Base-by-base conservation (phyloP, 2,888 invertebrate species). In the Phengaris alcon region DNA sequence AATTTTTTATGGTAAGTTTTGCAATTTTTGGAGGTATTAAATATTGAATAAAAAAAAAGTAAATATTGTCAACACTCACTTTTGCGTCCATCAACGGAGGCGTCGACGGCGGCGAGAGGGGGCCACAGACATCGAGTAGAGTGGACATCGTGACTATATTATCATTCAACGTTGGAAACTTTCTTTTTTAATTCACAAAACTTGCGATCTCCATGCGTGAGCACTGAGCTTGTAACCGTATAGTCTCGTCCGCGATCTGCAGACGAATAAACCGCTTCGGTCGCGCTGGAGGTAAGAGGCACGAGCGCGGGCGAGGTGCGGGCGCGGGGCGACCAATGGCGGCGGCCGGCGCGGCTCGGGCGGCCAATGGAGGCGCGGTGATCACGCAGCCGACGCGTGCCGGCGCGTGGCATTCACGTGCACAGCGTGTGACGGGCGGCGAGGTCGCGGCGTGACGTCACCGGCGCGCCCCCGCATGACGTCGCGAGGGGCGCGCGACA, bases 351-450 rank as follows among this genome's bases (percentile, higher is more conserved):
- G 95, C 96, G 97, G 93, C 95, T 86, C 87, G 79, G 81, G 80
- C 84, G 85, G 83, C 96, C 96, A 96, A 96, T 96, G 85, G 85
- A 84, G 80, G 83, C 74, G 78, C 74, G 80, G 85, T 86, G 94
- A 95, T 95, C 97, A 97, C 95, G 95, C 96, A 95, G 91, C 91
- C 89, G 89, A 93, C 94, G 96, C 97, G 96, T 97, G 97, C 94
- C 90, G 85, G 89, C 91, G 95, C 95, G 95, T 95, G 95, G 87
- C 95, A 95, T 96, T 97, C 97, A 97, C 97, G 97, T 97, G 97
- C 95, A 95, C 95, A 90, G 89, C 90, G 95, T 94, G 95, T 97
- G 96, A 95, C 95, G 90, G 88, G 85, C 81, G 83, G 83, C 85
- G 90, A 88, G 93, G 90, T 94, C 94, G 94, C 88, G 86, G 87